phyloP scores from a whole-genome alignment of 92 coral and sea anemone genomes.

The Zoanthus sansibaricus region DNA sequence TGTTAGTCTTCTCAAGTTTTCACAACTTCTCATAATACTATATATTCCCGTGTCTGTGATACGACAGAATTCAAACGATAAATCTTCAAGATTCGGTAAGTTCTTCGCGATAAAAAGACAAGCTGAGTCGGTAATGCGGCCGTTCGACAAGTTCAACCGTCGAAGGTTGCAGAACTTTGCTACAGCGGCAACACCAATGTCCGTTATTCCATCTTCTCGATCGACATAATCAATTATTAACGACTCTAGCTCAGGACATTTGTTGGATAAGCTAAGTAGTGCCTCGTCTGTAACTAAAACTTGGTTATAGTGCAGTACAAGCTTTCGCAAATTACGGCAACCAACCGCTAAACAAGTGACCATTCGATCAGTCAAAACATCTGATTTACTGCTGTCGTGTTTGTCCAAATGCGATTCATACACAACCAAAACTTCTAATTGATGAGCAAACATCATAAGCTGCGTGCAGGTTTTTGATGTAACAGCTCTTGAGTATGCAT shows the following conservation, averaged over 20 bases:
- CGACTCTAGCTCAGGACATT: conserved; percentile 83
- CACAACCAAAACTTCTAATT: conserved; percentile 81
- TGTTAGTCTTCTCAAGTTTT: conserved; percentile 78
- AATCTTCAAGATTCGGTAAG: conserved; percentile 78
- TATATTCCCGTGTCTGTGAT: conserved; percentile 90
- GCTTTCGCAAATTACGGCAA: conserved; percentile 74
- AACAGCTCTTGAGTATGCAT: conserved; percentile 89
- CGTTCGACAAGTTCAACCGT: conserved; percentile 89
- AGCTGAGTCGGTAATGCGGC: conserved; percentile 87
- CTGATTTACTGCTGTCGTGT: conserved; percentile 74
- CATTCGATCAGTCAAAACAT: conserved; percentile 86
- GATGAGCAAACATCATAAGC: conserved; percentile 71
- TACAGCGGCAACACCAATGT: conserved; percentile 86
- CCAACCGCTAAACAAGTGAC: conserved; percentile 81
- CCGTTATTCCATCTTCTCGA: conserved; percentile 84
- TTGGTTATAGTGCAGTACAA: conserved; percentile 88
- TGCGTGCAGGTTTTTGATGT: conserved; percentile 78
- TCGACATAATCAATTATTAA: conserved; percentile 95
- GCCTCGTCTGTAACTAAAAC: conserved; percentile 85
- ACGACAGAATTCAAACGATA: conserved; percentile 90
- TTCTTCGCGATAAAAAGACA: conserved; percentile 79
- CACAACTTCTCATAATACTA: conserved; percentile 83
- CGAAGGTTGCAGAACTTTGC: conserved; percentile 85
- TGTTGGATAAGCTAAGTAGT: conserved; percentile 73
- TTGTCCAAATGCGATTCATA: conserved; percentile 89